Base-by-base conservation (phyloP, 1,140 invertebrate genomes). In the Zaprionus capensis region DNA sequence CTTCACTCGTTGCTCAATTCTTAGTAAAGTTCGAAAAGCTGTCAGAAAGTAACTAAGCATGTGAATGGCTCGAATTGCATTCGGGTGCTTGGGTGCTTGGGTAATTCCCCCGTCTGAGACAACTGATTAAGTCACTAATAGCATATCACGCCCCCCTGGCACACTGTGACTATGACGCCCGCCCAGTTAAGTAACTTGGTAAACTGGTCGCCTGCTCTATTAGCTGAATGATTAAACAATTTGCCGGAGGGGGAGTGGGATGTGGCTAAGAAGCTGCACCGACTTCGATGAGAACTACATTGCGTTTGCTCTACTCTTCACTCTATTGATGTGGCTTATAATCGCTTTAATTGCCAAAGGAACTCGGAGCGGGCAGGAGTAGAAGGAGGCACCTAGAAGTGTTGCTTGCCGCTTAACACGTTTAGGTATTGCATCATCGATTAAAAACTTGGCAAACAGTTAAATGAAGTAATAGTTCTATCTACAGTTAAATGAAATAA, bases 191-290 rank as follows among this genome's bases (percentile, higher is more conserved):
- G n/a, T 46, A 46, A 46, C 6, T 46, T 46, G n/a, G 41, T 46
- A 9, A 46, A 15, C 7, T 17, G 41, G 41, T 46, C 41, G 41
- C 41, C 41, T 46, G 41, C 41, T 46, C 41, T 46, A 46, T 46
- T 46, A 46, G 41, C 41, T 46, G 41, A 46, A 46, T 46, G 41
- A 46, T 46, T 46, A 46, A 46, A 46, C 41, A 46, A 46, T 17
- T 46, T n/a, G n/a, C 41, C 41, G 41, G 6, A 46, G 41, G 41
- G 41, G n/a, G 41, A n/a, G 41, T n/a, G n/a, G n/a, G 2, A 44
- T 6, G 41, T 6, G 41, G 2, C 15, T 7, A 7, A 17, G 41
- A 7, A 46, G n/a, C n/a, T 46, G 41, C 41, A 46, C 2, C 7
- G n/a, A 4, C 41, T 46, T 17, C n/a, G 41, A 46, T 20, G 41